Base-by-base conservation (phyloP, 2,113 vertebrate species). In the Scomber colias region DNA sequence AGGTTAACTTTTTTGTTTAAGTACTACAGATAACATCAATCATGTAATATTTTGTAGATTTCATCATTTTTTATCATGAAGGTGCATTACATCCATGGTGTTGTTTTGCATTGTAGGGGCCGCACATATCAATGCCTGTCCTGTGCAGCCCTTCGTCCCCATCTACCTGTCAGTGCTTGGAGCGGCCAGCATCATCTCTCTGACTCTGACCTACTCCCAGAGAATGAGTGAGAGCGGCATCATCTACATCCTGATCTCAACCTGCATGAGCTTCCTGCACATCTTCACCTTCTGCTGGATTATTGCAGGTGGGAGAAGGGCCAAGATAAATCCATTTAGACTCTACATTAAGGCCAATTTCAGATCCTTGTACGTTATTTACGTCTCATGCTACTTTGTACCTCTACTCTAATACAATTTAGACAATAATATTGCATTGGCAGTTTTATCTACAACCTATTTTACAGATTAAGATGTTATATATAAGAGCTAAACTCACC, bases 91-190 rank as follows among this genome's bases (percentile, higher is more conserved):
- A 27, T 67, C 30, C 27, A 35, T 30, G 6, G 66, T 30, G 16
- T 19, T 46, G 16, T 63, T 56, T 19, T 61, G 30, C 6, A 15
- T 72, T 49, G 21, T 2, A 93, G 92, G 91, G 3, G 74, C 44
- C 15, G 63, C 3, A 12, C 69, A 92, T 71, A 15, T 91, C 56
- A 1, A 5, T 5, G 0, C 0, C 0, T 93, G 92, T 54, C 82
- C 86, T 3, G 11, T 79, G 6, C 71, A 93, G 35, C 83, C 86
- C 1, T 11, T 65, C n/a, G 87, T 93, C 53, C 91, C 92, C 62
- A 68, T 93, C 75, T 93, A 87, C 76, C 83, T 93, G 63, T 79
- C 90, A 16, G 89, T 90, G 48, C 35, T 91, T 48, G 92, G 92
- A 44, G 54, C 44, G 1, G 21, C 2, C 77, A 86, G 45, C 64